Base-by-base conservation (phyloP, 2,113 vertebrate species). In the Kryptolebias marmoratus region DNA sequence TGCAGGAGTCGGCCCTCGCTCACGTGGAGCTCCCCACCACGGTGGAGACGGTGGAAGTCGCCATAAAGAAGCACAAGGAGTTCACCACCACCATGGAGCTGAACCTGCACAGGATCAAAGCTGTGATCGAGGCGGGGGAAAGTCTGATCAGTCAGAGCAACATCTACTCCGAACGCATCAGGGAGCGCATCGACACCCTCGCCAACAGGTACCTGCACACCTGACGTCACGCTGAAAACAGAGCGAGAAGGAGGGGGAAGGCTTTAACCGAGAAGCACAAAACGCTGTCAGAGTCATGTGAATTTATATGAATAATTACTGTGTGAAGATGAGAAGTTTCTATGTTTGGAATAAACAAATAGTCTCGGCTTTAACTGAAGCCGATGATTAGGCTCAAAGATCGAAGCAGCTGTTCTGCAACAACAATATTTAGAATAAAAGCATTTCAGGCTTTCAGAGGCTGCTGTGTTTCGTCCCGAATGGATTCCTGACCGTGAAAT, bases 1-100 rank as follows among this genome's bases (percentile, higher is more conserved):
- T 77, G 5, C 78, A 98, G 97, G 96, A 98, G 86, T 88, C 94
- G 1, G 85, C 91, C 0, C 78, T 98, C 36, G 94, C 92, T 0
- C 92, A 94, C 0, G 91, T 94, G 1, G 94, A 97, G 88, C 90
- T 97, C 15, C 96, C 96, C 0, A 86, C 89, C 55, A 94, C 96
- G 0, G 93, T 98, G 91, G 95, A 96, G 48, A 94, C 93, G 0
- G 96, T 95, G 0, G 93, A 92, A 72, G 93, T 90, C 0, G 95
- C 96, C 0, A 90, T 98, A 53, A 96, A 95, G 87, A 93, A 92
- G 81, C 97, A 98, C 92, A 93, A 93, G 60, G 96, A 97, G 82
- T 97, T 98, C 87, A 92, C 92, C 87, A 96, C 95, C 77, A 96
- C 95, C 5, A 95, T 98, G 96, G 96, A 97, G 75, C 93, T 98